A percentile compares a stretch with the other conserved stretches of the same genome.
Conservation (phyloP, 2,888 invertebrate species). For the Nomada hirtipes region DNA sequence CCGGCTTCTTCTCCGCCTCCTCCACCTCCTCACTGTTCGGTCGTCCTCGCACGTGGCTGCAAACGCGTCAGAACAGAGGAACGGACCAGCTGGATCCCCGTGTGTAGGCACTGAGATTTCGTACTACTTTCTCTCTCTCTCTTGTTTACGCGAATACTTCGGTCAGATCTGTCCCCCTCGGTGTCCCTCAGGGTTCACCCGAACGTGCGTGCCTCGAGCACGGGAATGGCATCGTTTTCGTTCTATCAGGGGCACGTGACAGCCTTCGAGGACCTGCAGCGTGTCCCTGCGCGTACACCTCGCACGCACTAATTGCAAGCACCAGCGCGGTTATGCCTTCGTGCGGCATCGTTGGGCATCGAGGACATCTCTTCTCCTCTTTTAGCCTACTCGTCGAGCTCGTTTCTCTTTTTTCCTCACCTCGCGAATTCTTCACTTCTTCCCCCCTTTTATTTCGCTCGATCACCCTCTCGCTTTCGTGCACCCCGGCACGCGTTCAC, state of each 20-base stretch:
- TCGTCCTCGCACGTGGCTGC: slow-evolving; percentile 73
- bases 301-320: slow-evolving; percentile 61
- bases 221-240: slow-evolving; percentile 64
- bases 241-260: slow-evolving; percentile 74
- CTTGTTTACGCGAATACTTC: slow-evolving; percentile 2
- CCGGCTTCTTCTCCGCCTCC: slow-evolving; percentile 63
- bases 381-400: slow-evolving; percentile 5
- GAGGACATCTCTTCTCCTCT: slow-evolving; percentile 69
- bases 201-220: slow-evolving; percentile 58
- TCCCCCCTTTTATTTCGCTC: neutral
- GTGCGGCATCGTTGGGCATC: slow-evolving; percentile 73
- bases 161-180: slow-evolving; percentile 12
- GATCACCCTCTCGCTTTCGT: neutral
- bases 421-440: neutral
- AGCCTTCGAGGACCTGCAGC: slow-evolving; percentile 62
- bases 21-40: slow-evolving; percentile 65
- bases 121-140: neutral
- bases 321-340: slow-evolving; percentile 53
- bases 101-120: slow-evolving; percentile 32
- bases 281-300: slow-evolving; percentile 69
- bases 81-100: slow-evolving; percentile 38
- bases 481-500: neutral
- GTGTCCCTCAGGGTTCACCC: slow-evolving; percentile 61
- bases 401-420: slow-evolving; percentile 2
- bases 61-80: slow-evolving; percentile 55